Base-by-base conservation (phyloP, 2,888 invertebrate species). In the Bellardia pandia region DNA sequence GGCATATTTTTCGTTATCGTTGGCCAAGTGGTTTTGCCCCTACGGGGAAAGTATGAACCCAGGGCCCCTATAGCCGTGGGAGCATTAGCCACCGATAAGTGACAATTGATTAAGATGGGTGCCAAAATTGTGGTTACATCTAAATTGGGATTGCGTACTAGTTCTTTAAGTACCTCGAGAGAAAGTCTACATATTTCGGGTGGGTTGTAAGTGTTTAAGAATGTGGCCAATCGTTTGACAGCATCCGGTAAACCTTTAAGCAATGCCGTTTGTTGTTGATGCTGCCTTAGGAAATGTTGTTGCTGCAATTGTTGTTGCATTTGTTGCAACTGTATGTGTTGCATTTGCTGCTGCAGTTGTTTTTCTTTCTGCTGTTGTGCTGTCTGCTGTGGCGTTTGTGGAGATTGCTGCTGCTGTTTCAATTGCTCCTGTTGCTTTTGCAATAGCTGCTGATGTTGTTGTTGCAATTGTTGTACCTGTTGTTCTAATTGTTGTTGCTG, bases 201-300 rank as follows among this genome's bases (percentile, higher is more conserved):
- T 53, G 98, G 97, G 91, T 98, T 98, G 92, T 97, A 98, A 14
- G 98, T 96, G 92, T 98, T 98, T 77, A 98, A 95, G 89, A 98
- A 94, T 0, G 98, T 97, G 48, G 98, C 96, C 88, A 98, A 94
- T 86, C 98, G 96, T 84, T 98, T 95, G n/a, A 98, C 95, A 16
- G 98, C 96, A 92, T 98, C 98, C 56, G 97, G 96, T 95, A 98
- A 96, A 91, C 98, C 98, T 93, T 98, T 98, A 88, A 96, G 96
- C 40, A 92, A 89, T 0, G 92, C 89, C 2, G 92, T 90, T 42
- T 93, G 92, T 37, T 92, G 92, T 78, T 92, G 92, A 66, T 92
- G 92, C 66, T 92, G 92, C 4, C 92, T 91, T 42, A 92, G 88
- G 11, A 91, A 90, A 45, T 91, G 91, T 84, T 92, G 92, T 45